Conservation (phyloP, 1,140 invertebrate species). For the Leucophenga varia region DNA sequence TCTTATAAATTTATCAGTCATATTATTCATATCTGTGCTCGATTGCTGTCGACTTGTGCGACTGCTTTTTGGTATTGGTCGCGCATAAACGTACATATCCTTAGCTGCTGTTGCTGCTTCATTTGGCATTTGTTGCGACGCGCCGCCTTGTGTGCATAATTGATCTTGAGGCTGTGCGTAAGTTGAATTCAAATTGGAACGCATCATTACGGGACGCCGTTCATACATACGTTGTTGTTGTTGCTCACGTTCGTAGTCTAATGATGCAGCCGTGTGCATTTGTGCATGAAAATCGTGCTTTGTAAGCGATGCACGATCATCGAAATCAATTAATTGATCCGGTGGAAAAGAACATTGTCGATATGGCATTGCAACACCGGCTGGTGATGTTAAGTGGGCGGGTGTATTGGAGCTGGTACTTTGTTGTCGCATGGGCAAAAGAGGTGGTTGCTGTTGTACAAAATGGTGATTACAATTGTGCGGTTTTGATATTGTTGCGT, state of each 20-base stretch:
- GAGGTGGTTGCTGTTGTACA: slow-evolving; percentile 8
- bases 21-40: slow-evolving; percentile 15
- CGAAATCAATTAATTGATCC: slow-evolving; percentile 70
- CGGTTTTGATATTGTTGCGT: slow-evolving; percentile 31
- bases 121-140: slow-evolving; percentile 15
- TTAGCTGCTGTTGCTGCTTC: slow-evolving; percentile 18
- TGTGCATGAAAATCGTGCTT: slow-evolving; percentile 37
- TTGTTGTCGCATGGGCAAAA: not conserved
- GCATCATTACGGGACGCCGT: slow-evolving; percentile 3
- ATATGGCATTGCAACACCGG: slow-evolving; percentile 30
- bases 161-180: slow-evolving; percentile 15
- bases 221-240: slow-evolving; percentile 11
- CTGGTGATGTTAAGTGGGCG: slow-evolving; percentile 4
- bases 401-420: not conserved
- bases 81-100: slow-evolving; percentile 45
- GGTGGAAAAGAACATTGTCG: slow-evolving; percentile 45
- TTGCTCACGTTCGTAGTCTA: slow-evolving; percentile 26
- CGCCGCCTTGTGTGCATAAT: not conserved
- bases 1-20: slow-evolving; percentile 25
- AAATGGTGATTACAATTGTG: slow-evolving; percentile 34
- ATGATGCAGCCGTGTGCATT: not conserved
- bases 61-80: slow-evolving; percentile 40
- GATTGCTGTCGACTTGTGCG: slow-evolving; percentile 20
- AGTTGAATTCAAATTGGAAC: slow-evolving; percentile 7
- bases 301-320: slow-evolving; percentile 58